Evolutionary conservation across 2,113 vertebrate genomes (phyloP).

Genomic region (Cisticola juncidis): DNA sequence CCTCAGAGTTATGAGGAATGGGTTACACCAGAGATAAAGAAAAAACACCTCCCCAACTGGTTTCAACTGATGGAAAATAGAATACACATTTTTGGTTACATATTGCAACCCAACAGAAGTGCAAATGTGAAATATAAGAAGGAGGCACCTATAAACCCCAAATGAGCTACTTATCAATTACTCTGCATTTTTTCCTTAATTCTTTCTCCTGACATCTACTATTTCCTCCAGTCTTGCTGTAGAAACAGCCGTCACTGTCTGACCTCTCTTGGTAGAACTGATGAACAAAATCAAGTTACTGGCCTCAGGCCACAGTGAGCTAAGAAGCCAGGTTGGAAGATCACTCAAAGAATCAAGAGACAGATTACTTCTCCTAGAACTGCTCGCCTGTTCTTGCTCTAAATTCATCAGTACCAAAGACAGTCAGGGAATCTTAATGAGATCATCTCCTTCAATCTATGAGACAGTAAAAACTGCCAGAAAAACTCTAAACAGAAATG

Average conservation of each 20-base stretch:
- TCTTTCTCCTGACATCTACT: not conserved
- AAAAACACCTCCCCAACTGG: no score
- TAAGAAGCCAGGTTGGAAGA: not conserved
- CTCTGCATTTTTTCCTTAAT: not conserved
- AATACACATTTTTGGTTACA: no score
- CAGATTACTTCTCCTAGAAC: not conserved
- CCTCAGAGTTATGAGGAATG: no score
- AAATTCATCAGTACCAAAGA: not conserved
- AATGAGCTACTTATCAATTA: not conserved
- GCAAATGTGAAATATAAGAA: not conserved
- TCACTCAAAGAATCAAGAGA: not conserved
- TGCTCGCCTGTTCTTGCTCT: not conserved
- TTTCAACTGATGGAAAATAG: no score
- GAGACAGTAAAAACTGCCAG: not conserved
- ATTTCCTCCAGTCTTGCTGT: not conserved
- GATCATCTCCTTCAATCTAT: not conserved
- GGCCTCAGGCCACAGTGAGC: not conserved
- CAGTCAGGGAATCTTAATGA: not conserved
- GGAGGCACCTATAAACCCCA: not conserved
- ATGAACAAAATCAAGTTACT: not conserved
- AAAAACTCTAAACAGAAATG: not conserved
- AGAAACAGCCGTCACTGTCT: not conserved
- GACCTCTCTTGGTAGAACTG: not conserved
- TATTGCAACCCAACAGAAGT: no score
- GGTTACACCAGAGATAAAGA: no score